Base-by-base conservation (phyloP, 2,113 vertebrate genomes). In the Platysternon megacephalum region DNA sequence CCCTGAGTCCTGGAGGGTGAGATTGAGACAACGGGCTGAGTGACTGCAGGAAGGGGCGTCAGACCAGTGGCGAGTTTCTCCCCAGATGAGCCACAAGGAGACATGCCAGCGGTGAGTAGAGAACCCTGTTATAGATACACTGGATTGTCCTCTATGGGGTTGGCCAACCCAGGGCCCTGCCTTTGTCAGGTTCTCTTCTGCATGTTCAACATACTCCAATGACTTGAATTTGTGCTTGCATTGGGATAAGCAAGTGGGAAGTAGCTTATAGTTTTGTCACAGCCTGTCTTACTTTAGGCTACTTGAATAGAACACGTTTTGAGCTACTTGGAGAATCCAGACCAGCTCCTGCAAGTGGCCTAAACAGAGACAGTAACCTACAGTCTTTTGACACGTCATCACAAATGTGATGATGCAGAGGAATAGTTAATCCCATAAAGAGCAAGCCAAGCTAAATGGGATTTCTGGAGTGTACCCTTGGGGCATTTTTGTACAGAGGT, bases 371-470 rank as follows among this genome's bases (percentile, higher is more conserved):
- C 84, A 32, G 61, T 85, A 89, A 87, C 52, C 91, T 79, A 11
- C 28, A 74, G 58, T 82, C 0, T 0, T 44, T 91, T 87, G 88
- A 49, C 83, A 82, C 32, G 3, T 92, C 85, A 42, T 17, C 68
- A 91, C 83, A 51, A 32, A 7, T 1, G 61, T 26, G 85, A 82
- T 2, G 58, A 24, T 51, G 89, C 88, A 86, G 49, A 93, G 82
- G 89, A 95, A 78, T 51, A 78, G 56, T 61, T 95, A 96, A 91
- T 93, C 91, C 95, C 85, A 58, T 90, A 79, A 79, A 96, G 93
- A 92, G 49, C 83, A 88, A 95, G 85, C 68, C 79, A 85, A 88
- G 76, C 83, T 86, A 82, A 78, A 53, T 0, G 2, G 82, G 93
- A 93, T 96, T 93, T 85, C 68, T 96, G 89, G 81, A 89, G n/a